Evolutionary conservation across 2,888 invertebrate genomes (phyloP).

Genomic region (Himalopsyche tibetana): DNA sequence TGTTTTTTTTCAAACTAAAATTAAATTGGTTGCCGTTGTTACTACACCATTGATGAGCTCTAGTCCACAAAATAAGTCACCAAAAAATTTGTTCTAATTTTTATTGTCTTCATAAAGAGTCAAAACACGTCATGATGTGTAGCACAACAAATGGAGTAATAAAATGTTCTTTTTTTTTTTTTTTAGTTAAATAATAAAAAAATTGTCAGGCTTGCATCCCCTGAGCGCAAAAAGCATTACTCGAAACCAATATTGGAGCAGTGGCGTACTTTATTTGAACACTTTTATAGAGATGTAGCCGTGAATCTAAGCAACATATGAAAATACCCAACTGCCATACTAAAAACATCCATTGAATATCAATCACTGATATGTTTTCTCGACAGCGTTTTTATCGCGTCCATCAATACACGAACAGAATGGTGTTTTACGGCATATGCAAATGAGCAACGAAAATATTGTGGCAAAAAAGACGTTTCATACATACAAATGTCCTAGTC

Average conservation of each 20-base stretch:
- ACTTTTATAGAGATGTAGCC: conserved; percentile 54
- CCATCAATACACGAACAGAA: conserved; percentile 27
- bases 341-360: conserved; percentile 31
- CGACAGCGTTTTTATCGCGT: conserved; percentile 26
- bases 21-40: too few relatives aligned
- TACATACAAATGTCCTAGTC: not conserved
- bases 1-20: too few relatives aligned
- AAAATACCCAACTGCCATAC: conserved; percentile 3
- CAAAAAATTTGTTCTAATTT: too few relatives aligned
- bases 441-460: not conserved
- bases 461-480: not conserved
- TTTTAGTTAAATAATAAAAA: too few relatives aligned
- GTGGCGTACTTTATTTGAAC: conserved; percentile 56
- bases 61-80: too few relatives aligned
- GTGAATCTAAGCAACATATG: conserved; percentile 55
- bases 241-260: conserved; percentile 54
- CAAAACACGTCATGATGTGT: too few relatives aligned
- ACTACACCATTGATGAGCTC: too few relatives aligned
- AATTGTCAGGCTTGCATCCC: not conserved
- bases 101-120: too few relatives aligned
- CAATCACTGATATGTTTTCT: conserved; percentile 35
- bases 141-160: too few relatives aligned
- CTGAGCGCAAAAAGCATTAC: not conserved
- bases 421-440: conserved; percentile 16
- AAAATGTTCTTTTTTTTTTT: too few relatives aligned